Base-by-base conservation (phyloP, 1,140 invertebrate genomes). In the Hydropsyche tenuis region DNA sequence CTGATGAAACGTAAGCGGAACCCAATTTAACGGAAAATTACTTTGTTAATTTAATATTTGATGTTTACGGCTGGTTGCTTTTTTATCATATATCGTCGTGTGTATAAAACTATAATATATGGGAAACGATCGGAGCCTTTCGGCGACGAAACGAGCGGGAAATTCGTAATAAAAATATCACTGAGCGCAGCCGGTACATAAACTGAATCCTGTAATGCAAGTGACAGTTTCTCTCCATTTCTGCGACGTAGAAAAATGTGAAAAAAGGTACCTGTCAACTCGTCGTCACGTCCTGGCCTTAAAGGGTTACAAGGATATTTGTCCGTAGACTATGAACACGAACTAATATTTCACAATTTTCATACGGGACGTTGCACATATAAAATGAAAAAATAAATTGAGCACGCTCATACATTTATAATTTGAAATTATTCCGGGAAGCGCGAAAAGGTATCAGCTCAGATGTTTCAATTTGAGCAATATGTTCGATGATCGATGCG, bases 201-300 rank as follows among this genome's bases (percentile, higher is more conserved):
- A 43, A 65, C 27, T 65, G 63, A 43, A 5, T 65, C 14, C 30
- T 65, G 30, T n/a, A 16, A 65, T 65, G 37, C 63, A 65, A 65
- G 37, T 65, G 63, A 65, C 63, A 43, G 27, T 65, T 25, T 65
- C 16, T 65, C 37, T 65, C 46, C 56, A 48, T 48, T 48, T 60
- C 53, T 37, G 30, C 3, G 63, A 65, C 63, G 16, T 23, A 42
- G 63, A 65, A 65, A 65, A 65, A 65, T 65, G 63, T 65, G 63
- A 65, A 65, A 65, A 65, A 25, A 65, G 63, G 42, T 22, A 65
- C 63, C 63, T 65, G 63, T 65, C 63, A 65, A 65, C 63, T 65
- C 16, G 60, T 63, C 63, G 42, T 65, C 63, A 45, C 30, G 42
- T 43, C 20, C 42, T 14, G n/a, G 63, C 30, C 63, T 65, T 45